Conservation (phyloP, 2,797 vertebrate genomes). For the Amazona finschi region DNA sequence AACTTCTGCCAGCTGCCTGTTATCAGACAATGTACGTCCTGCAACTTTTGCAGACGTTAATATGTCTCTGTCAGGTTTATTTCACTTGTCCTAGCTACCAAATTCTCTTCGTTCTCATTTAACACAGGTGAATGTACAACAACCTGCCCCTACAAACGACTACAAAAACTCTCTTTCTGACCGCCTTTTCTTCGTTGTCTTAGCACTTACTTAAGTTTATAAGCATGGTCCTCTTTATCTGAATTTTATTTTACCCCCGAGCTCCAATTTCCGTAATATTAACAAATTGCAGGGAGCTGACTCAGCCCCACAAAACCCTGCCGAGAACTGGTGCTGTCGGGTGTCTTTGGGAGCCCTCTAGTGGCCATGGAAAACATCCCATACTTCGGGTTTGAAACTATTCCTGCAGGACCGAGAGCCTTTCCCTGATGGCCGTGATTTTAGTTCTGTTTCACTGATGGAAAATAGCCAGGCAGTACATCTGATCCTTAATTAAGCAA, state of each 20-base stretch:
- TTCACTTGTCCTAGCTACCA: background rate
- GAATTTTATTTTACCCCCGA: accelerated
- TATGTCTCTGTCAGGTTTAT: background rate
- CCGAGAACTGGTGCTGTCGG: too few species aligned
- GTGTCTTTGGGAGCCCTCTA: background rate
- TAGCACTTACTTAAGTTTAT: background rate
- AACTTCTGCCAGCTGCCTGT: background rate
- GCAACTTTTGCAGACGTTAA: background rate
- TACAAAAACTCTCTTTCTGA: background rate
- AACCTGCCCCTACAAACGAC: background rate
- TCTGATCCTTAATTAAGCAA: background rate
- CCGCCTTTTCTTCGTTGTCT: background rate
- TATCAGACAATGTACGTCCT: background rate
- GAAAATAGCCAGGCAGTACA: background rate
- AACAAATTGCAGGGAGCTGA: background rate
- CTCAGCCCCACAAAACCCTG: background rate
- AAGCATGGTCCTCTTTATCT: background rate
- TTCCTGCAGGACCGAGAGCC: background rate
- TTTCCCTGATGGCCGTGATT: background rate
- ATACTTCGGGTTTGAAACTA: background rate
- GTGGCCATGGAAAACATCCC: background rate
- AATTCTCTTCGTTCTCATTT: background rate
- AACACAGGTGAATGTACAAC: background rate
- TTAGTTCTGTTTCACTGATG: background rate
- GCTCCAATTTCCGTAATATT: background rate